Conservation (phyloP, 2,113 vertebrate genomes). For the Charadrius vociferus region DNA sequence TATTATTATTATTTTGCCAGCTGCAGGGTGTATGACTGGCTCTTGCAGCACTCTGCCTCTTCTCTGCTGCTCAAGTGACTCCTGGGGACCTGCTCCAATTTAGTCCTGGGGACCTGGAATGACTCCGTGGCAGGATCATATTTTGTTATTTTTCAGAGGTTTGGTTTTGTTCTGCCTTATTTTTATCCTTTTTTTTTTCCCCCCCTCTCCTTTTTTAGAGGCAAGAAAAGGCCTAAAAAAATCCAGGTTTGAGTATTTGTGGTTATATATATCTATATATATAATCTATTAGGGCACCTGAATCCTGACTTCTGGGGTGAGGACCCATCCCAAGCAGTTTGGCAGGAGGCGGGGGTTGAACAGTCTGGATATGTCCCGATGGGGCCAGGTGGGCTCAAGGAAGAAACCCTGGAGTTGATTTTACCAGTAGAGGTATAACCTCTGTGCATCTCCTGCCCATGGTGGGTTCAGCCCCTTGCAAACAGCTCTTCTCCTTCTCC, state of each 20-base stretch:
- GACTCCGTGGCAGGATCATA: background rate
- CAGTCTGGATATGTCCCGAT: fast-evolving
- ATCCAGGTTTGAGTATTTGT: background rate
- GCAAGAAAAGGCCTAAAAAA: background rate
- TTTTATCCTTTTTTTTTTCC: background rate
- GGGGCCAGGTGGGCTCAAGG: background rate
- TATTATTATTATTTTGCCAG: constrained; percentile 51
- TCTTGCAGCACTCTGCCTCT: constrained; percentile 8
- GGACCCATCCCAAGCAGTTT: background rate
- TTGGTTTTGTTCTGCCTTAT: background rate
- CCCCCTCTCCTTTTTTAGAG: background rate
- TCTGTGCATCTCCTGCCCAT: background rate
- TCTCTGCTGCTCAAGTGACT: constrained; percentile 4
- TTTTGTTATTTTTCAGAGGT: background rate
- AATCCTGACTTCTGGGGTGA: background rate
- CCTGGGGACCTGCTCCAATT: background rate
- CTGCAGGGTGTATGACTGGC: background rate
- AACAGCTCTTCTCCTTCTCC: background rate
- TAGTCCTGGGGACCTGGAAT: background rate
- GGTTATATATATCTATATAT: too few relatives aligned
- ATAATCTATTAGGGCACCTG: background rate
- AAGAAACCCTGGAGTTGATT: background rate
- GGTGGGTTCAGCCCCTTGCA: background rate
- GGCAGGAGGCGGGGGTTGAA: background rate
- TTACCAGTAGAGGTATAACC: background rate